Percentiles rank a stretch among this genome's conserved stretches.
Evolutionary conservation across 2,888 invertebrate species (phyloP).

Genomic region (Lordiphosa fenestrarum): DNA sequence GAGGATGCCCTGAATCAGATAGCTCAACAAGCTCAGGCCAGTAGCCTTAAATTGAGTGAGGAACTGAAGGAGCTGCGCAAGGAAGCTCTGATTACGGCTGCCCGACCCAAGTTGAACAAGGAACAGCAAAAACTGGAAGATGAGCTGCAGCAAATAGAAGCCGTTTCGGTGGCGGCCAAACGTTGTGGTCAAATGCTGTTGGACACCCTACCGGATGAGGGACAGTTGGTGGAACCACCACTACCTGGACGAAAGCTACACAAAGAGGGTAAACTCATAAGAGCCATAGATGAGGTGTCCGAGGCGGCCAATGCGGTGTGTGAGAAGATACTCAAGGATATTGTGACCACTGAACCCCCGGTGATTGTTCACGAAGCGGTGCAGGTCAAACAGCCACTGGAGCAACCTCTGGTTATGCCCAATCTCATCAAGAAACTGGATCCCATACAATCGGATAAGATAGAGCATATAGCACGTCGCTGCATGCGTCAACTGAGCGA

Average conservation of each 20-base stretch:
- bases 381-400: conserved; percentile 61
- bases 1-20: conserved; percentile 88
- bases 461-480: conserved; percentile 82
- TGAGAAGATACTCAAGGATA: conserved; percentile 78
- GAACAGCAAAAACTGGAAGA: conserved; percentile 72
- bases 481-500: conserved; percentile 79
- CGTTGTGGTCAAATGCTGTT: conserved; percentile 81
- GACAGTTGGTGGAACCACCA: conserved; percentile 18
- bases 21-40: conserved; percentile 88
- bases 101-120: conserved; percentile 62
- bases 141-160: conserved; percentile 80
- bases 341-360: conserved; percentile 77
- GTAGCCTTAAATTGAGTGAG: conserved; percentile 86
- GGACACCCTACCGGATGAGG: conserved; percentile 77
- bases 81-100: conserved; percentile 75
- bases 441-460: conserved; percentile 81
- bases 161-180: conserved; percentile 81
- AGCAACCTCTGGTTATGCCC: conserved; percentile 69
- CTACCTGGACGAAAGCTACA: conserved; percentile 57
- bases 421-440: conserved; percentile 81
- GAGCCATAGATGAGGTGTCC: conserved; percentile 79
- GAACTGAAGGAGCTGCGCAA: conserved; percentile 83
- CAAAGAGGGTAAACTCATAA: conserved; percentile 77
- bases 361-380: conserved; percentile 73
- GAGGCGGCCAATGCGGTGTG: conserved; percentile 79